A percentile compares a stretch with the other conserved stretches of the same genome.
Conservation (phyloP, 2,113 vertebrate species). For the Rhea americana region DNA sequence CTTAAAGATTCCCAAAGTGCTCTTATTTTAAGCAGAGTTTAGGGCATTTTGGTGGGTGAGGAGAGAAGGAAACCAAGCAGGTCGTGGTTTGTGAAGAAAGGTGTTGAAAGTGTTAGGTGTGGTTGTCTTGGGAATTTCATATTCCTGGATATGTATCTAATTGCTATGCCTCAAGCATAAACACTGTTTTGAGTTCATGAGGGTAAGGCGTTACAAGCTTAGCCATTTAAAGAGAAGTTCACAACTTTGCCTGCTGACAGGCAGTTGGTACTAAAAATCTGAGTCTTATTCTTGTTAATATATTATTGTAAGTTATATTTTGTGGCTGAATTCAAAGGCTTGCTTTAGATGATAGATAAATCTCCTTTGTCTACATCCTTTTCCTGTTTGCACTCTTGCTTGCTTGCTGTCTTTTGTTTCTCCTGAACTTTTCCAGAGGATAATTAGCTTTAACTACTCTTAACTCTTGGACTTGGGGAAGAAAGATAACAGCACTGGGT, state of each 20-base stretch:
- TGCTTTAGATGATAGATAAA: background rate
- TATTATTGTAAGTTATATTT: accelerated
- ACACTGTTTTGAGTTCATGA: background rate
- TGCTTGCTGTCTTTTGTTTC: background rate
- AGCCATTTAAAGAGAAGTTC: background rate
- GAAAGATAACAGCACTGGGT: background rate
- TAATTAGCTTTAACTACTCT: background rate
- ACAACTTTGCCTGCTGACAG: background rate
- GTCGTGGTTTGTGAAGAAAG: background rate
- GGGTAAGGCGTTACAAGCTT: accelerated
- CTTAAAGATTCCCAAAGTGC: background rate
- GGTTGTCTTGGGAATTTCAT: background rate
- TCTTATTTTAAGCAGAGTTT: background rate
- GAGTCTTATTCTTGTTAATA: background rate
- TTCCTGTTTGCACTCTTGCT: background rate
- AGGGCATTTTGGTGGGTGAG: background rate
- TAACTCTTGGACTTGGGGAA: background rate
- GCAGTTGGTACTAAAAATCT: background rate
- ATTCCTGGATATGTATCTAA: background rate
- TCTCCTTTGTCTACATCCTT: background rate
- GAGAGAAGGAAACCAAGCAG: background rate
- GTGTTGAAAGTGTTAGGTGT: background rate
- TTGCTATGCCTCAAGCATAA: background rate
- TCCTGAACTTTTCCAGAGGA: background rate
- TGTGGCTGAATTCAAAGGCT: background rate